phyloP scores from a whole-genome alignment of 2,888 invertebrate species.

The Ophonus ardosiacus region DNA sequence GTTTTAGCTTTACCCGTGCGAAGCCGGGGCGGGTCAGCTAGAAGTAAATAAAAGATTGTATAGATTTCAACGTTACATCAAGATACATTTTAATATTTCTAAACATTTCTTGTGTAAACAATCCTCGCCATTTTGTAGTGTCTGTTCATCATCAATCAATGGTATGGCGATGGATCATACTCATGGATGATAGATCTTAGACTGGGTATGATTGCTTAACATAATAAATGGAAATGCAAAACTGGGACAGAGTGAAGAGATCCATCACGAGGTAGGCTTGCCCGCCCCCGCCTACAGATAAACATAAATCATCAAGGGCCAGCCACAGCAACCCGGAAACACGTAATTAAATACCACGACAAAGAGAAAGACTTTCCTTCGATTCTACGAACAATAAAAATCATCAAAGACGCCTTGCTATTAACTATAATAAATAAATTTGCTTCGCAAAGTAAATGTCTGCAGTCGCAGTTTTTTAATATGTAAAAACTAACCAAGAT shows the following conservation, averaged over 20 bases:
- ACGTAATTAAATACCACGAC: slow-evolving; percentile 5
- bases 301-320: slow-evolving; percentile 36
- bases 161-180: background rate
- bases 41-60: background rate
- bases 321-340: slow-evolving; percentile 7
- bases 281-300: slow-evolving; percentile 45
- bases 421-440: background rate
- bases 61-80: background rate
- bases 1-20: no score
- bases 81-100: background rate
- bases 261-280: slow-evolving; percentile 50
- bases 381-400: background rate
- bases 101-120: background rate
- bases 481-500: slow-evolving; percentile 13
- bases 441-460: background rate
- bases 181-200: background rate
- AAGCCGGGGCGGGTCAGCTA: no score
- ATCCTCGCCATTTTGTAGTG: background rate
- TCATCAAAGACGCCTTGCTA: no score
- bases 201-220: slow-evolving; percentile 44
- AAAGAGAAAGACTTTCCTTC: background rate
- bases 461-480: slow-evolving; percentile 1
- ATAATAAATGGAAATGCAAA: slow-evolving; percentile 63
- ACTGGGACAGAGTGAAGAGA: slow-evolving; percentile 61
- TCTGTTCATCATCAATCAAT: slow-evolving; percentile 7